A percentile compares a stretch with the other conserved stretches of the same genome.
Evolutionary conservation across 1,140 invertebrate species (phyloP).

Genomic region (Helicoverpa armigera): DNA sequence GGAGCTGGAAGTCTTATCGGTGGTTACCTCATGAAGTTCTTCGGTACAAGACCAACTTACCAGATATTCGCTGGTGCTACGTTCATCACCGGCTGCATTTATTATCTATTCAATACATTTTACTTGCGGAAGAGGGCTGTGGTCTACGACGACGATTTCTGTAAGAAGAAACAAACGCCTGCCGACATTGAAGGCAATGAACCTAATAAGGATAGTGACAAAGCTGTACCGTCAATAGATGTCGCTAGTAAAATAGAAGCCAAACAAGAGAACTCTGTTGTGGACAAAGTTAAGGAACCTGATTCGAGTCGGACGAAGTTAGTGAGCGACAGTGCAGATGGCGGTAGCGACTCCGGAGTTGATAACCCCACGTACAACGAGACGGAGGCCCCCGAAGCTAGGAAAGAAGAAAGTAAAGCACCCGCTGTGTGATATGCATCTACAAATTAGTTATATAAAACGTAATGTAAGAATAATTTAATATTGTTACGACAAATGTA

Average conservation of each 20-base stretch:
- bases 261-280: conserved; percentile 53
- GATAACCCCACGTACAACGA: conserved; percentile 85
- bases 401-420: conserved; percentile 54
- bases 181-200: conserved; percentile 68
- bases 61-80: conserved; percentile 90
- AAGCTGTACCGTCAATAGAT: conserved; percentile 71
- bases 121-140: conserved; percentile 88
- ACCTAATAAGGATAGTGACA: conserved; percentile 74
- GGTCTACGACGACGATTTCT: conserved; percentile 85
- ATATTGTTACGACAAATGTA: background rate
- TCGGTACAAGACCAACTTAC: conserved; percentile 91
- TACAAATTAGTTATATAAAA: conserved; percentile 26
- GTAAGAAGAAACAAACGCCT: conserved; percentile 83
- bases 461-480: background rate
- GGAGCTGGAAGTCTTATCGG: conserved; percentile 92
- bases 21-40: conserved; percentile 91
- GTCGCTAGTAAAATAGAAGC: conserved; percentile 64
- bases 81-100: conserved; percentile 89
- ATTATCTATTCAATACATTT: conserved; percentile 90
- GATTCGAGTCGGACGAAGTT: conserved; percentile 60
- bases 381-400: conserved; percentile 65
- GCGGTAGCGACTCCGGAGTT: conserved; percentile 81
- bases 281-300: conserved; percentile 47
- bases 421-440: conserved; percentile 24
- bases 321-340: conserved; percentile 73